phyloP scores from a whole-genome alignment of 2,113 vertebrate species.

The Oceanites oceanicus region DNA sequence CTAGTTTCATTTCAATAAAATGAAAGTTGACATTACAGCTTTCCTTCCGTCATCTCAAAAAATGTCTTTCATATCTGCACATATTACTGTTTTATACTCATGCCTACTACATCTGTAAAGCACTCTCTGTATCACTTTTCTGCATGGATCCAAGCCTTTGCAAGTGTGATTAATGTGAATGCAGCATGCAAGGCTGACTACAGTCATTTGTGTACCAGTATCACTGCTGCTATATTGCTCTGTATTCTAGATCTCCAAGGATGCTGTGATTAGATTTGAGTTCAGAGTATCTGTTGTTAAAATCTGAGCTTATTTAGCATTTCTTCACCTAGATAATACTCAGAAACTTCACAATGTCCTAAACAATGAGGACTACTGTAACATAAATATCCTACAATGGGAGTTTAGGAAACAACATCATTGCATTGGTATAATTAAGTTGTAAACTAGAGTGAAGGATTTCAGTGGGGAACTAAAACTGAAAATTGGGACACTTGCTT shows the following conservation, averaged over 20 bases:
- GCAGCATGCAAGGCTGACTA: background rate
- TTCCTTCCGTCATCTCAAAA: background rate
- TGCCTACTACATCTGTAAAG: background rate
- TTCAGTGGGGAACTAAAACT: background rate
- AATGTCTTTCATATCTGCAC: background rate
- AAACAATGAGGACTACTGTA: background rate
- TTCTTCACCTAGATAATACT: background rate
- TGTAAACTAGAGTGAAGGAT: background rate
- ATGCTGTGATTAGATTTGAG: background rate
- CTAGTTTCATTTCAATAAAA: constrained; percentile 34
- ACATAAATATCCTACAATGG: background rate
- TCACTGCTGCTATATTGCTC: background rate
- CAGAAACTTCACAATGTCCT: background rate
- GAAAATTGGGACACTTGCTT: background rate
- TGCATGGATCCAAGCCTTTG: background rate
- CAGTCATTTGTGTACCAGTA: background rate
- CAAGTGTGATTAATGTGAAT: background rate
- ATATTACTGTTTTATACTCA: background rate
- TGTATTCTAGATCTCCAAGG: background rate
- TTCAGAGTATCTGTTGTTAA: background rate
- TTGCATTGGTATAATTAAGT: background rate
- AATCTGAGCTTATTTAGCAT: background rate
- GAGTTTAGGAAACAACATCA: background rate
- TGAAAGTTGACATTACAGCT: constrained; percentile 13
- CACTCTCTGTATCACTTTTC: background rate